Evolutionary conservation across 2,113 vertebrate genomes (phyloP), one percentile per base, ranked within the genome.

Genomic region (Carettochelys insculpta): DNA sequence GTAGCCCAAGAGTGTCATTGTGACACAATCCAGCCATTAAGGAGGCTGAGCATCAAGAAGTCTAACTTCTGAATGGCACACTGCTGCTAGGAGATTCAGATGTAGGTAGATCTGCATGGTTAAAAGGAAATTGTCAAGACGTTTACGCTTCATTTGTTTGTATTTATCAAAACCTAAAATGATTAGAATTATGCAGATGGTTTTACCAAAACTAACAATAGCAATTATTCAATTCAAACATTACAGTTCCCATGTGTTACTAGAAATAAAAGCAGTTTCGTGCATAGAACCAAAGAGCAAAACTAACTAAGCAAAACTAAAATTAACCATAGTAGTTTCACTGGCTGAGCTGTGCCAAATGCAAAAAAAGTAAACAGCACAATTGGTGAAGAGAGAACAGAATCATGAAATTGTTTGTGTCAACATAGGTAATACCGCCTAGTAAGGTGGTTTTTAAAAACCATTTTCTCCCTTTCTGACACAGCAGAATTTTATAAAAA

Each of bases 61-160:
- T 54, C 25, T 54, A 54, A 54, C 53, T 54, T 54, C 25, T 54
- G 4, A 3, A 54, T 8, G 9, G 56, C 31, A 29, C 31, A 52
- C 27, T 89, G 83, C 51, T 80, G 51, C 90, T 79, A 88, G 93
- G 83, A 84, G 56, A 31, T 58, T 58, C 94, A 86, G 93, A 95
- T 94, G 79, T 94, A 95, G 78, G 76, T 86, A 87, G 85, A 77
- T 82, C 78, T 84, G 68, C 80, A 75, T 87, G 89, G 51, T 12
- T 68, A 87, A 95, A 94, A 87, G 89, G 85, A 95, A 96, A 90
- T 86, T 16, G 27, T 77, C 89, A 91, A 87, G 89, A 93, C 71
- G 89, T 75, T 86, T 92, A 11, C 78, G 90, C 95, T 90, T 89
- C 83, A 77, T 94, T 92, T 81, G 43, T 87, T 94, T 54, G 86